These are phyloP conservation scores for Lontra canadensis DNA, from an alignment of 2,113 vertebrate species.

Conservation along the genomic window DNA sequence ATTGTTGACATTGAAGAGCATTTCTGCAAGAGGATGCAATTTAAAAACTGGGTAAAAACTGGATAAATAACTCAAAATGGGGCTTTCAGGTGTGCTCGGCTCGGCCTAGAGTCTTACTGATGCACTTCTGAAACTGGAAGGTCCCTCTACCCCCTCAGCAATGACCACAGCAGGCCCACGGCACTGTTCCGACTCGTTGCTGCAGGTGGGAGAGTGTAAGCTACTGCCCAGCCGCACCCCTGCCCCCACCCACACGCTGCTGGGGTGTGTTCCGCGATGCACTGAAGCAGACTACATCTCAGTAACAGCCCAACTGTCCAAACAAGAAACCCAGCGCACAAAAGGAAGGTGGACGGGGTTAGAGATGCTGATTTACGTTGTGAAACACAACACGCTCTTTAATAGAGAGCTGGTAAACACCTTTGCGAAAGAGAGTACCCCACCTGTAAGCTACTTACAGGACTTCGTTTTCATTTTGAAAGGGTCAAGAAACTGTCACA, in stretches of 20 bases:
- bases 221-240: too few species aligned
- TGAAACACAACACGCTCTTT: conserved; percentile 24
- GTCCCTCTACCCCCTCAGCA: neutral
- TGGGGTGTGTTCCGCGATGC: neutral
- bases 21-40: neutral
- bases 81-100: neutral
- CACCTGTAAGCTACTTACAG: neutral
- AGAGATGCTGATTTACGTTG: neutral
- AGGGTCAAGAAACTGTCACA: neutral
- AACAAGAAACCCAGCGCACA: neutral
- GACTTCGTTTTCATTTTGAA: neutral
- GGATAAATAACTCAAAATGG: neutral
- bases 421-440: neutral
- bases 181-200: neutral
- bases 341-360: neutral
- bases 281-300: conserved; percentile 9
- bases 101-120: neutral
- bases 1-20: neutral
- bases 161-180: neutral
- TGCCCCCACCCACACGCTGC: too few species aligned
- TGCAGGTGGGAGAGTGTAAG: neutral
- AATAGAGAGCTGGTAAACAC: neutral
- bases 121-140: neutral
- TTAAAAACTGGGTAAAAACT: neutral
- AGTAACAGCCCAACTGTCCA: conserved; percentile 6